A percentile compares a stretch with the other conserved stretches of the same genome.
Conservation (phyloP, 2,888 invertebrate species). For the Rhagophthalmus giganteus region DNA sequence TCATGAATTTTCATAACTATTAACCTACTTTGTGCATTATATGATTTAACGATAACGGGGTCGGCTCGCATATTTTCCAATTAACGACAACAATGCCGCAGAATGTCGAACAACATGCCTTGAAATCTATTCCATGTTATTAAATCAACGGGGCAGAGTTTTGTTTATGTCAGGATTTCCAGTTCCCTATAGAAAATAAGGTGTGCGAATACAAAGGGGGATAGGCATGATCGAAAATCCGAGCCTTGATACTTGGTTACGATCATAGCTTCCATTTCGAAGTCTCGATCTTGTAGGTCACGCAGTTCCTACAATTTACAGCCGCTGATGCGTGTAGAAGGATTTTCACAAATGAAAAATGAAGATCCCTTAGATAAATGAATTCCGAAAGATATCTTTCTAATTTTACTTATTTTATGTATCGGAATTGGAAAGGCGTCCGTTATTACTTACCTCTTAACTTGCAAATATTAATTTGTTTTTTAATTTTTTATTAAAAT, state of each 20-base stretch:
- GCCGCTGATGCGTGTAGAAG: constrained; percentile 7
- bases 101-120: not conserved
- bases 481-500: too few species aligned
- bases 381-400: constrained; percentile 8
- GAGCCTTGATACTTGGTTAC: constrained; percentile 17
- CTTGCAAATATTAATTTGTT: too few species aligned
- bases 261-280: constrained; percentile 12
- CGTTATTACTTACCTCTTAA: too few species aligned
- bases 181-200: constrained; percentile 3
- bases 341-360: constrained; percentile 17
- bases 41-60: constrained; percentile 22
- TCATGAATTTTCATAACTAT: constrained; percentile 36
- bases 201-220: constrained; percentile 13
- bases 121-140: constrained; percentile 3
- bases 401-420: constrained; percentile 12
- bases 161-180: constrained; percentile 12
- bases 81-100: not conserved
- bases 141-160: constrained; percentile 8
- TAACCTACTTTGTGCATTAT: constrained; percentile 25
- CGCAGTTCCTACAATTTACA: constrained; percentile 21
- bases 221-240: constrained; percentile 19
- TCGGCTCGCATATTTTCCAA: constrained; percentile 10
- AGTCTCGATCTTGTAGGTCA: constrained; percentile 19
- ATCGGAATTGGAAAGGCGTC: too few species aligned
- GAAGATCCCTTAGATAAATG: constrained; percentile 12